Evolutionary conservation across 1,140 invertebrate genomes (phyloP).

Genomic region (Homarus americanus): DNA sequence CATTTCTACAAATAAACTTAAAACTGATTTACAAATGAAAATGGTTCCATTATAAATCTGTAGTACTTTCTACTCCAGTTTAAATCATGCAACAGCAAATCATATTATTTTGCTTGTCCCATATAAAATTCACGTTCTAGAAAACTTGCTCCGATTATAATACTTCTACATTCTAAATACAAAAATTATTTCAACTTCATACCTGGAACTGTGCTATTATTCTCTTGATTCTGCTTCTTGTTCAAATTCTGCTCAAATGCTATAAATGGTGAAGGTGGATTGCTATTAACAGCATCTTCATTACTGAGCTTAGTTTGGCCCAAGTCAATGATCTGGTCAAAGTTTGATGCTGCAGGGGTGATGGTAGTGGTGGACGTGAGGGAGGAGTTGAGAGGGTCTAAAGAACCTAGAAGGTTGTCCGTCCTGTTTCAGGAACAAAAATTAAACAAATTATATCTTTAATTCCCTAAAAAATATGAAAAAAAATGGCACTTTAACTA

Average conservation of each 20-base stretch:
- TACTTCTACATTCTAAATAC: background rate
- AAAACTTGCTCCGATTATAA: too few relatives aligned
- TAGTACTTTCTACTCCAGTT: too few relatives aligned
- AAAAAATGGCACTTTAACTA: too few relatives aligned
- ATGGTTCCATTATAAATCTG: background rate
- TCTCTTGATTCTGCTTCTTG: constrained; percentile 73
- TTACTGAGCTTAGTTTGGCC: constrained; percentile 74
- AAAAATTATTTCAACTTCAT: background rate
- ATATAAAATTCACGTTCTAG: too few relatives aligned
- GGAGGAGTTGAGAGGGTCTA: constrained; percentile 69
- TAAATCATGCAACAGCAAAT: too few relatives aligned
- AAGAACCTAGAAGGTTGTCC: constrained; percentile 72
- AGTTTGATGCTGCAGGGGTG: constrained; percentile 66
- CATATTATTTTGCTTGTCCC: too few relatives aligned
- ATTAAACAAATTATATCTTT: background rate
- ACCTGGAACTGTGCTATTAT: constrained; percentile 71
- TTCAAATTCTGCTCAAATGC: constrained; percentile 75
- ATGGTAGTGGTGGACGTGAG: constrained; percentile 48
- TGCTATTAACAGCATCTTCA: constrained; percentile 74
- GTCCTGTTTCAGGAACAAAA: constrained; percentile 45
- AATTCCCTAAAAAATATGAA: background rate
- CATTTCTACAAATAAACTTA: background rate
- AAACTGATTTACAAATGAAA: background rate
- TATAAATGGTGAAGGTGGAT: constrained; percentile 74
- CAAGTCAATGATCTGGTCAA: constrained; percentile 74